Conservation (phyloP, 1,140 invertebrate genomes). For the Yoshiicerus persimilis region DNA sequence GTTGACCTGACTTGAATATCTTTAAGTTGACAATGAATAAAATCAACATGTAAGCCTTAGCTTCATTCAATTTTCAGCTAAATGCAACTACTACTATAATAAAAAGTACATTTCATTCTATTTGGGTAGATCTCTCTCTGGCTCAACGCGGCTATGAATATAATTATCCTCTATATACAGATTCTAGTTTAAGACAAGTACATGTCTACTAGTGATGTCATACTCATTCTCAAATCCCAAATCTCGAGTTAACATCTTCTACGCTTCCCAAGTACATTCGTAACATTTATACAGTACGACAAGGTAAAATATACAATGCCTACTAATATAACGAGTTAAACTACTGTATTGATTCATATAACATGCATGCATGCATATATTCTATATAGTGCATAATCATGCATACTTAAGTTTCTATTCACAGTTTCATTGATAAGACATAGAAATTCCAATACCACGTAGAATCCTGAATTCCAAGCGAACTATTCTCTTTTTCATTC, state of each 20-base stretch:
- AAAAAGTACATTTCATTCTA: neutral
- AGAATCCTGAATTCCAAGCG: neutral
- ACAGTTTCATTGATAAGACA: neutral
- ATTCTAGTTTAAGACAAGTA: neutral
- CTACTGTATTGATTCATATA: neutral
- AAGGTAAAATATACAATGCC: neutral
- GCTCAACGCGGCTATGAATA: neutral
- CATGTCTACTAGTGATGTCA: neutral
- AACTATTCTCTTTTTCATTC: neutral
- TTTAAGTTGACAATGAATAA: conserved; percentile 1
- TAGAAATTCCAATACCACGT: neutral
- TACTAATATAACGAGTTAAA: neutral
- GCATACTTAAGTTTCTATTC: neutral
- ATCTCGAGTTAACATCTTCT: neutral
- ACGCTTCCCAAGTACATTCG: neutral
- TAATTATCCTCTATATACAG: too few species aligned
- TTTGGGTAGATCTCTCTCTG: neutral
- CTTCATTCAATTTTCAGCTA: neutral
- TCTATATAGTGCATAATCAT: neutral
- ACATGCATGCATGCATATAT: too few species aligned
- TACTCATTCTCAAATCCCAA: neutral
- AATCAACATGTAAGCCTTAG: neutral
- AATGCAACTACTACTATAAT: neutral
- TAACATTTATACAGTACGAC: neutral
- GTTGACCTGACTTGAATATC: neutral